A percentile compares a stretch with the other conserved stretches of the same genome.
phyloP scores from a whole-genome alignment of 2,888 invertebrate species.

The Pheosia tremula region DNA sequence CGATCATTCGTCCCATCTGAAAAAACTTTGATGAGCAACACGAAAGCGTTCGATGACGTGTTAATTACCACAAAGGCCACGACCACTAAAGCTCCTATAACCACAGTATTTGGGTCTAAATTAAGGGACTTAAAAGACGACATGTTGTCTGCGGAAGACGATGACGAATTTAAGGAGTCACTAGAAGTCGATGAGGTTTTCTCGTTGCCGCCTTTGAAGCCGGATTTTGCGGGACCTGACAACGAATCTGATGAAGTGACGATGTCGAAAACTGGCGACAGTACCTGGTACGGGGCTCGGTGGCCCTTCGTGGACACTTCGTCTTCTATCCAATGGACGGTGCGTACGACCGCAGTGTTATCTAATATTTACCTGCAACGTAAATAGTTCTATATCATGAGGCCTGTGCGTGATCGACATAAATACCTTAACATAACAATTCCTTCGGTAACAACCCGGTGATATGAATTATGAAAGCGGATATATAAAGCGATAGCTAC shows the following conservation, averaged over 20 bases:
- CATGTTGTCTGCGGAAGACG: slow-evolving; percentile 74
- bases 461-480: slow-evolving; percentile 49
- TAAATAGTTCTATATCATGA: slow-evolving; percentile 29
- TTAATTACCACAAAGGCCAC: slow-evolving; percentile 68
- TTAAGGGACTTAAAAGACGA: slow-evolving; percentile 74
- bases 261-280: slow-evolving; percentile 67
- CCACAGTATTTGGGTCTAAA: slow-evolving; percentile 57
- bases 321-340: slow-evolving; percentile 88
- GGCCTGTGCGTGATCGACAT: slow-evolving; percentile 43
- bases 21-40: slow-evolving; percentile 56
- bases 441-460: slow-evolving; percentile 45
- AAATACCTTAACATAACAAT: slow-evolving; percentile 34
- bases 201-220: slow-evolving; percentile 71
- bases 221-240: slow-evolving; percentile 56
- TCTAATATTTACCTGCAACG: slow-evolving; percentile 19
- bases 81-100: slow-evolving; percentile 48
- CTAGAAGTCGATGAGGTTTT: slow-evolving; percentile 78
- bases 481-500: slow-evolving; percentile 37
- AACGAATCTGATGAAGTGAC: slow-evolving; percentile 74
- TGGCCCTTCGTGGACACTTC: slow-evolving; percentile 88
- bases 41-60: slow-evolving; percentile 67
- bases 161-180: slow-evolving; percentile 77
- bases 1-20: slow-evolving; percentile 57
- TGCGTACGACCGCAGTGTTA: slow-evolving; percentile 64
- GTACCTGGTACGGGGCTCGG: slow-evolving; percentile 85